Evolutionary conservation across 2,888 invertebrate genomes (phyloP).

Genomic region (Villa cingulata): DNA sequence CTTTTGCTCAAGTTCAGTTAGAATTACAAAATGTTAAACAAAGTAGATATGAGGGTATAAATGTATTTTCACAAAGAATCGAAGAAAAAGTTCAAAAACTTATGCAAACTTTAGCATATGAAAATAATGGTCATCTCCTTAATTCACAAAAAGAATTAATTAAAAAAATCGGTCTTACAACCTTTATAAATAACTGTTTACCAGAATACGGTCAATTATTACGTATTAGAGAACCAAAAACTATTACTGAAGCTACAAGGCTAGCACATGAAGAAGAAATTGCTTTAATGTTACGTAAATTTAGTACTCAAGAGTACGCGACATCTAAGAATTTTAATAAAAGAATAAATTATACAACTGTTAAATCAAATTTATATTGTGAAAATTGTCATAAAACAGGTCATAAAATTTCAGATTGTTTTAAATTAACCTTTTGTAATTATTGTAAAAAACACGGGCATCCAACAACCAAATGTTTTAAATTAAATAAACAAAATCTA

Average conservation of each 20-base stretch:
- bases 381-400: background rate
- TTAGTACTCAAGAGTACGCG: background rate
- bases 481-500: too few species aligned
- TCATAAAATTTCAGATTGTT: background rate
- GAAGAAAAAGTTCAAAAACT: background rate
- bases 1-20: background rate
- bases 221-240: constrained; percentile 1
- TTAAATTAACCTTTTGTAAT: background rate
- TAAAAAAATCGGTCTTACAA: background rate
- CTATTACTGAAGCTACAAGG: constrained; percentile 1
- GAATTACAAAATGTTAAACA: background rate
- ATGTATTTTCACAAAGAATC: background rate
- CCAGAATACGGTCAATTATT: background rate
- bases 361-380: background rate
- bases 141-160: background rate
- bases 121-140: background rate
- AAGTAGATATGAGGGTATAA: background rate
- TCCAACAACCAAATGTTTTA: background rate
- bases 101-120: background rate
- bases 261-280: background rate
- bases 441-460: background rate
- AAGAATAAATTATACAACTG: too few species aligned
- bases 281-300: background rate
- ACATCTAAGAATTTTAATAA: too few species aligned
- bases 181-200: background rate